Base-by-base conservation (phyloP, 2,113 vertebrate species). In the Cottus gobio region DNA sequence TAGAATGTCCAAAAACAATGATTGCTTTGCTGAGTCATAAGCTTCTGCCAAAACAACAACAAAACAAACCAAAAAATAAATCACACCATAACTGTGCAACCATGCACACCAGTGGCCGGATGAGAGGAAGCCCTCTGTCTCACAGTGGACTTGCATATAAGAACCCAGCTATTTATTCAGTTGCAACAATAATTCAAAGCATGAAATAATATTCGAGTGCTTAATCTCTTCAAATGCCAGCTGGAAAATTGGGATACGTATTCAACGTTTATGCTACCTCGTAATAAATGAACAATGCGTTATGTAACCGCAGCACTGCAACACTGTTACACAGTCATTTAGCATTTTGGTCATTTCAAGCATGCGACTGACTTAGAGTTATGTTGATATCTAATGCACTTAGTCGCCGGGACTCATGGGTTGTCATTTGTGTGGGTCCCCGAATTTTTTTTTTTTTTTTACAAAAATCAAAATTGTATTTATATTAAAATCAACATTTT, bases 21-120 rank as follows among this genome's bases (percentile, higher is more conserved):
- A 20, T 63, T 66, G 68, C 71, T 80, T 62, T 86, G 82, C 82
- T 77, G 87, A 83, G 52, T 89, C 79, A 71, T 15, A 48, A 28
- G 57, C 68, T 76, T 52, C 79, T 11, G 28, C 87, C 85, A 90
- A 52, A 65, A n/a, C n/a, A n/a, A n/a, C n/a, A n/a, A n/a, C n/a
- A n/a, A n/a, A 42, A 77, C 12, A 62, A 81, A 72, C 60, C 13
- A 77, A 61, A 58, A 50, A 36, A 42, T 1, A 12, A 54, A 67
- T 20, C 46, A 36, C 62, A 11, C 1, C 65, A 67, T 42, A 71
- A 67, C 66, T 30, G 64, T 24, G 61, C 31, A 24, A 79, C 30
- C 31, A 20, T 13, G 63, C 3, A n/a, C 48, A 64, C 62, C 15
- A 57, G 62, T 34, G 76, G 28, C 61, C 16, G 5, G 69, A 75